Evolutionary conservation across 2,113 vertebrate species (phyloP).

Genomic region (Eudyptes chrysolophus): DNA sequence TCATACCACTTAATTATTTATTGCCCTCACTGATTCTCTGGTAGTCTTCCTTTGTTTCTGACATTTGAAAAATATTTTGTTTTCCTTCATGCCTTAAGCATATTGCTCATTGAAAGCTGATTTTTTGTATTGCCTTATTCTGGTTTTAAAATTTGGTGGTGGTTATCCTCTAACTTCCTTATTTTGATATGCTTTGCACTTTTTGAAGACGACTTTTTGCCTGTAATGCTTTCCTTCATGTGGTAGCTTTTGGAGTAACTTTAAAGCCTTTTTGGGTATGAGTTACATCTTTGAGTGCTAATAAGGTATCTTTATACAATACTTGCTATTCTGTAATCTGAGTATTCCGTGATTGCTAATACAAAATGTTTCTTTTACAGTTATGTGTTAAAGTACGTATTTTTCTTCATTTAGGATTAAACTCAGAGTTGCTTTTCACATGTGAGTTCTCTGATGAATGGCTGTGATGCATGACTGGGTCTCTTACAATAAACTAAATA

Average conservation of each 20-base stretch:
- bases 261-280: neutral
- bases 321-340: neutral
- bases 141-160: neutral
- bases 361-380: neutral
- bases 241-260: neutral
- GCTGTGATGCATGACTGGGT: neutral
- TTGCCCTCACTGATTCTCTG: neutral
- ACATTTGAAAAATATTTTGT: neutral
- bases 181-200: neutral
- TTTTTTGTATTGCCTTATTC: neutral
- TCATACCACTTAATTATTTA: neutral
- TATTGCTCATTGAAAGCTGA: neutral
- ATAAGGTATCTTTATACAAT: neutral
- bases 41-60: neutral
- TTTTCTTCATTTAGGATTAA: slow-evolving; percentile 45
- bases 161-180: neutral
- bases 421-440: neutral
- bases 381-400: neutral
- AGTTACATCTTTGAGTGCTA: neutral
- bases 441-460: slow-evolving; percentile 1
- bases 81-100: neutral
- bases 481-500: neutral
- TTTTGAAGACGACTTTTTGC: neutral
- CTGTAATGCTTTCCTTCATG: neutral
- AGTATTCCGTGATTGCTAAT: neutral